Evolutionary conservation across 2,797 vertebrate species (phyloP).

Genomic region (Fringilla coelebs): DNA sequence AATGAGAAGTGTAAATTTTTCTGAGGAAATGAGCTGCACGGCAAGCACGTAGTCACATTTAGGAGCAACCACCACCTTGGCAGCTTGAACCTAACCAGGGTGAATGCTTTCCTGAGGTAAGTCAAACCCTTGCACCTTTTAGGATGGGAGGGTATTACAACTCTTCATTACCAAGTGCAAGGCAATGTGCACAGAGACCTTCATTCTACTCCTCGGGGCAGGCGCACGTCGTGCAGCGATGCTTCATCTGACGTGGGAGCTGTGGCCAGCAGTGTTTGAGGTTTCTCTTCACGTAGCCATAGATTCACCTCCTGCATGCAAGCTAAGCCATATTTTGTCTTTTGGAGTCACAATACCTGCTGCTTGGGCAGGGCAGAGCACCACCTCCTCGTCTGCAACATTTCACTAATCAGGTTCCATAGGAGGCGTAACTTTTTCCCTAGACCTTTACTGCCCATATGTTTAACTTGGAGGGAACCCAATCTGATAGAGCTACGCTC

Average conservation of each 20-base stretch:
- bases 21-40: not conserved
- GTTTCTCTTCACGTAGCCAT: not conserved
- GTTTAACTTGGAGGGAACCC: not conserved
- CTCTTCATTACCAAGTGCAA: not conserved
- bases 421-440: not conserved
- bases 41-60: not conserved
- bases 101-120: not conserved
- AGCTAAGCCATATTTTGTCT: not conserved
- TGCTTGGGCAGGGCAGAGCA: constrained; percentile 21
- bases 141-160: not conserved
- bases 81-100: not conserved
- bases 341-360: not conserved
- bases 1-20: not conserved
- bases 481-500: not conserved
- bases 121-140: not conserved
- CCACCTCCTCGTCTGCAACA: not conserved
- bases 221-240: not conserved
- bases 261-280: not conserved
- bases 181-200: not conserved
- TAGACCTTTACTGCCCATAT: not conserved
- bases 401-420: not conserved
- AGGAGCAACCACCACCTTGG: not conserved
- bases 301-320: not conserved
- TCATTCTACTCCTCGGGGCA: not conserved
- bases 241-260: not conserved